Conservation (phyloP, 92 coral and sea anemone genomes). For the Bergia sp. region DNA sequence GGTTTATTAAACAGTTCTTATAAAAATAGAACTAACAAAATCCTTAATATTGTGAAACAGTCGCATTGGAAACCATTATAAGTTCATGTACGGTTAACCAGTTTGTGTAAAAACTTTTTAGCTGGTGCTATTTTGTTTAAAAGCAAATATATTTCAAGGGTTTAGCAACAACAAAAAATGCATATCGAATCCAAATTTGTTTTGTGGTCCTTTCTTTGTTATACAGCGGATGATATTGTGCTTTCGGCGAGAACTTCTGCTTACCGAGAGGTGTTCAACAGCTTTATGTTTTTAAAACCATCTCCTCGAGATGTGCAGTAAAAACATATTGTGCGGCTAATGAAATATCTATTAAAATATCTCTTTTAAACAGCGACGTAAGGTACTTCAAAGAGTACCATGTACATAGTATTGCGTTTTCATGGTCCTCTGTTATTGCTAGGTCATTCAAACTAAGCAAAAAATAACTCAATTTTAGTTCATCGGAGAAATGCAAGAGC, state of each 20-base stretch:
- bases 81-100: too few species aligned
- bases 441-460: background rate
- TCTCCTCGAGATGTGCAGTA: background rate
- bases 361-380: background rate
- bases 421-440: background rate
- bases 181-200: background rate
- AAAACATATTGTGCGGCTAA: too few species aligned
- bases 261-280: background rate
- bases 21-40: background rate
- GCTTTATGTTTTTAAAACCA: background rate
- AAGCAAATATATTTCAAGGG: background rate
- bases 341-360: background rate
- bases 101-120: too few species aligned
- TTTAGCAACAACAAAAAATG: background rate
- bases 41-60: too few species aligned
- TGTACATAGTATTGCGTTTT: background rate
- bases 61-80: too few species aligned
- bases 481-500: background rate
- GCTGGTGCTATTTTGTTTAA: too few species aligned
- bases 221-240: background rate
- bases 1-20: background rate
- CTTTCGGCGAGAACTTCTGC: background rate
- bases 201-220: background rate
- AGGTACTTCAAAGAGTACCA: background rate
- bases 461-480: background rate